Conservation (phyloP, 2,113 vertebrate species). For the Phyllostomus hastatus region DNA sequence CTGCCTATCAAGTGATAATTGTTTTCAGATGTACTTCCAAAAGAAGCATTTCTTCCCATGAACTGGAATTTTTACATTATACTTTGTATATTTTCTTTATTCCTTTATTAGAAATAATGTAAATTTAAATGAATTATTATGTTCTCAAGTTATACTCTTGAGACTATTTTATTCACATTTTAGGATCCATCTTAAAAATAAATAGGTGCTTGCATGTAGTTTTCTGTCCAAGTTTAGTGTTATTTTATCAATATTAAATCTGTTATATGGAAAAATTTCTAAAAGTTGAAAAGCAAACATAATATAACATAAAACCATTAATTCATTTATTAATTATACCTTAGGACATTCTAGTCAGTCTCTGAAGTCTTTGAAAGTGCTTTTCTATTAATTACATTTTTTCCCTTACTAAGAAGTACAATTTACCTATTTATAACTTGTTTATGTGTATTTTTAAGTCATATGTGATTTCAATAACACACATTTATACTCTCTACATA, state of each 20-base stretch:
- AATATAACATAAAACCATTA: not conserved
- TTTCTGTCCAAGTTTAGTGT: not conserved
- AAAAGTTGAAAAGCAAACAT: not conserved
- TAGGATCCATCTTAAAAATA: not conserved
- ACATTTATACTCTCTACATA: not conserved
- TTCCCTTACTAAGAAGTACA: not conserved
- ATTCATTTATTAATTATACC: not conserved
- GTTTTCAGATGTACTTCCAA: not conserved
- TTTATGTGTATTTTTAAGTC: not conserved
- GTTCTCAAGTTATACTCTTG: not conserved
- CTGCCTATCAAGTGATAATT: not conserved
- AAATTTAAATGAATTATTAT: not conserved
- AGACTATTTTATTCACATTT: not conserved
- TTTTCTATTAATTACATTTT: not conserved
- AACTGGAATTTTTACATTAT: not conserved
- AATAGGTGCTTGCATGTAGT: not conserved
- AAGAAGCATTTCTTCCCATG: not conserved
- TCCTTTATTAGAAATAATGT: not conserved
- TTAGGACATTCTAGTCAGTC: not conserved
- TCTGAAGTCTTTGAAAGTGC: not conserved
- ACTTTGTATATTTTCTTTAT: not conserved
- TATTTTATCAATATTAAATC: not conserved
- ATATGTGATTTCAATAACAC: not conserved
- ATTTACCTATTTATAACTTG: not conserved
- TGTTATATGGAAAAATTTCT: not conserved